Evolutionary conservation across 2,113 vertebrate genomes (phyloP).

Genomic region (Alethe castanea): DNA sequence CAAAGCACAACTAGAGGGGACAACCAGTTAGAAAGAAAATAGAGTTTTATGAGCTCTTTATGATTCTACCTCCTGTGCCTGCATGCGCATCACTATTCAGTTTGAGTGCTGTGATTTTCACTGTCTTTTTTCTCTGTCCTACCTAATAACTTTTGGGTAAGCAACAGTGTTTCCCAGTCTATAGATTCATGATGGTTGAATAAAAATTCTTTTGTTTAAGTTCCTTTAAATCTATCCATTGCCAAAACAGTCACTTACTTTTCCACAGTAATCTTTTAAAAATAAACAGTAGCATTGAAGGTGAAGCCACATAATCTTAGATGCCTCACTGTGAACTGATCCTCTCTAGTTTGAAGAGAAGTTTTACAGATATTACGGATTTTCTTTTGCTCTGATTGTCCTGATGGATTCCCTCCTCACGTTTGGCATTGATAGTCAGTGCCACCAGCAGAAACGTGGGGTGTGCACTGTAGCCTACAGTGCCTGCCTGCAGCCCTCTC

Average conservation of each 20-base stretch:
- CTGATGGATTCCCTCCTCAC: background rate
- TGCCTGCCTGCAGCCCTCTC: accelerated
- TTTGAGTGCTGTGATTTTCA: background rate
- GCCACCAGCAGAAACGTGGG: background rate
- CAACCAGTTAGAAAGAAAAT: background rate
- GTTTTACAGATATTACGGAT: background rate
- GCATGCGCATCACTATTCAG: background rate
- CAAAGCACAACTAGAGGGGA: background rate
- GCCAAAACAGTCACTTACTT: background rate
- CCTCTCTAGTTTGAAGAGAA: background rate
- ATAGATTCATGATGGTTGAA: background rate
- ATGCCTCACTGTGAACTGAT: background rate
- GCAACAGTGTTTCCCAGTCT: background rate
- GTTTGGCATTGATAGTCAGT: background rate
- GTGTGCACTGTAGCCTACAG: accelerated
- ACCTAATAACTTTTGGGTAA: background rate
- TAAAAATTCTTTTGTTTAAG: background rate
- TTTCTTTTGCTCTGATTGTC: background rate
- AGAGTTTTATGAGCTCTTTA: background rate
- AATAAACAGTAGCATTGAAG: background rate
- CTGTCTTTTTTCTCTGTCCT: background rate
- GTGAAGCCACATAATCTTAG: background rate
- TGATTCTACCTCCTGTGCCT: background rate
- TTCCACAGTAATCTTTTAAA: background rate
- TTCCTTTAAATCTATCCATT: background rate